phyloP scores from a whole-genome alignment of 2,113 vertebrate species.

The Hemicordylus capensis region DNA sequence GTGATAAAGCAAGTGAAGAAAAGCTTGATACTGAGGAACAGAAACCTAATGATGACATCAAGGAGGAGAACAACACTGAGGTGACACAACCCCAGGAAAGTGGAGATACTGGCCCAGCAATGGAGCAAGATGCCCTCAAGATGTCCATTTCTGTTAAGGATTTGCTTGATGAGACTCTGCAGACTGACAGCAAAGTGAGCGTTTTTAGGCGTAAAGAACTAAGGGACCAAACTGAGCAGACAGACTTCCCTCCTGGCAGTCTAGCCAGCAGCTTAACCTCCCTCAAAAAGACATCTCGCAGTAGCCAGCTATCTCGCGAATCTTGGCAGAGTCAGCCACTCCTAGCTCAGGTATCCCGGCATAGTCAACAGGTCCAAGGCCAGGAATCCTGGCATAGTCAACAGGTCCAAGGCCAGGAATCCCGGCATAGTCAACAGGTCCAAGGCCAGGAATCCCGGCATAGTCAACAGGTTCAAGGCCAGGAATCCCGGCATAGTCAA shows the following conservation, averaged over 20 bases:
- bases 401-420: background rate
- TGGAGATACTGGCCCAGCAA: background rate
- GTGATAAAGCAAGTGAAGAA: background rate
- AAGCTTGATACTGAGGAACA: background rate
- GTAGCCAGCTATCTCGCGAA: background rate
- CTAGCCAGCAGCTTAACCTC: background rate
- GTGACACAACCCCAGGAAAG: background rate
- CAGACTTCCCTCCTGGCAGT: background rate
- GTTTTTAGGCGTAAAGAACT: constrained; percentile 2
- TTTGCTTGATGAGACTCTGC: background rate
- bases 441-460: background rate
- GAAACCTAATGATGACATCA: background rate
- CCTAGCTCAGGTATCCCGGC: background rate
- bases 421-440: background rate
- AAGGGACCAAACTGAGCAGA: background rate
- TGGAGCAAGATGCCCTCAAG: background rate
- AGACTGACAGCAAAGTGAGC: constrained; percentile 6
- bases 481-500: background rate
- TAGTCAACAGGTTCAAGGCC: background rate
- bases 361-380: background rate
- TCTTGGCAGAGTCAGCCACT: background rate
- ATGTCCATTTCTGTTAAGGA: background rate
- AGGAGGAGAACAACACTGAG: background rate
- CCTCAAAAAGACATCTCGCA: background rate
- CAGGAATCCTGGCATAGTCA: background rate